A percentile compares a stretch with the other conserved stretches of the same genome.
Evolutionary conservation across 1,140 invertebrate species (phyloP).

Genomic region (Bombus picipes): DNA sequence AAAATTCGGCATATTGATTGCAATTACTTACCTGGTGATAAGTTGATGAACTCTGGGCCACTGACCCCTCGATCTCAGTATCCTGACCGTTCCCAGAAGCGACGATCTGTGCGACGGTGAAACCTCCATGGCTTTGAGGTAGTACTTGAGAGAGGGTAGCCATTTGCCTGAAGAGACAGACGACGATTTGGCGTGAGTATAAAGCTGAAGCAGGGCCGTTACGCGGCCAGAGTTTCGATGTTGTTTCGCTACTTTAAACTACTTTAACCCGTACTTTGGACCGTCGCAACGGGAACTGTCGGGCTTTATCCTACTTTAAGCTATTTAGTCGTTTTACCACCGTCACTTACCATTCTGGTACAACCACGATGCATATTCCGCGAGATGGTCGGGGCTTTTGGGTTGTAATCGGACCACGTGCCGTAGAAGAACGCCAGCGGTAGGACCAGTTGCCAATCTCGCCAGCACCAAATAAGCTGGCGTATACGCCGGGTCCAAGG

Average conservation of each 20-base stretch:
- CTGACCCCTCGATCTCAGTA: conserved; percentile 85
- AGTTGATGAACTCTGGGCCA: conserved; percentile 86
- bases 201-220: conserved; percentile 33
- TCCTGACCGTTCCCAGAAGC: conserved; percentile 84
- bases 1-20: neutral
- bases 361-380: conserved; percentile 87
- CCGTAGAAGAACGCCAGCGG: conserved; percentile 82
- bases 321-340: conserved; percentile 21
- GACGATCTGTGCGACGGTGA: conserved; percentile 83
- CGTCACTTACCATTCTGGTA: conserved; percentile 84
- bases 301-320: conserved; percentile 15
- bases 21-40: conserved; percentile 83
- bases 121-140: conserved; percentile 84
- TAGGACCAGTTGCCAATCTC: conserved; percentile 83
- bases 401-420: conserved; percentile 86
- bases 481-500: conserved; percentile 86
- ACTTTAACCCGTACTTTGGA: conserved; percentile 29
- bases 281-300: conserved; percentile 26
- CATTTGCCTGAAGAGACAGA: conserved; percentile 77
- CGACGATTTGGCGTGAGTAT: conserved; percentile 62
- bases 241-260: conserved; percentile 51
- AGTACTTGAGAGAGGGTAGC: conserved; percentile 83
- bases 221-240: conserved; percentile 16
- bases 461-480: conserved; percentile 87
- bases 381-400: conserved; percentile 86